Conservation (phyloP, 2,797 vertebrate genomes). For the Setipinna tenuifilis region DNA sequence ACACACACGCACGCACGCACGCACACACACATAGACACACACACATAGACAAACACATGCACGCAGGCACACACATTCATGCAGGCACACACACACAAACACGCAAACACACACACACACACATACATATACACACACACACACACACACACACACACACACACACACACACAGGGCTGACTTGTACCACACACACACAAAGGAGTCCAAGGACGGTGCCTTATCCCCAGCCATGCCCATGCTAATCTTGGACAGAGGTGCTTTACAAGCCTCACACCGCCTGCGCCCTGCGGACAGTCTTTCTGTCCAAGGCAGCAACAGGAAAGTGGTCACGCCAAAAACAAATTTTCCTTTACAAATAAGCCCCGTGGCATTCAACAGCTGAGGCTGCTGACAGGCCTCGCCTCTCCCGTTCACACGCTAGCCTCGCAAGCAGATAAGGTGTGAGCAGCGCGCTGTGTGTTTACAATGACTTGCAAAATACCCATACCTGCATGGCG, state of each 20-base stretch:
- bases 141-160: no score
- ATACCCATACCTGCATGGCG: neutral
- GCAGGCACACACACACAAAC: neutral
- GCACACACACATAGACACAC: no score
- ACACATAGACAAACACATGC: no score
- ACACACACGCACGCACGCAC: no score
- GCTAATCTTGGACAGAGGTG: neutral
- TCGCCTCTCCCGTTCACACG: slow-evolving; percentile 33
- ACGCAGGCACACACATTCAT: no score
- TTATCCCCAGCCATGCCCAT: neutral
- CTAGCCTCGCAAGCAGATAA: slow-evolving; percentile 38
- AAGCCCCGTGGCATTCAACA: slow-evolving; percentile 34
- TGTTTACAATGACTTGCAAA: neutral
- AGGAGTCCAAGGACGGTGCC: neutral
- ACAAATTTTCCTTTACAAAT: slow-evolving; percentile 46
- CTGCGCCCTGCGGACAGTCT: neutral
- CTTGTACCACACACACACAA: neutral
- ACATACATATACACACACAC: no score
- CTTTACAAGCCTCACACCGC: neutral
- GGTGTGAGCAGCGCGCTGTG: neutral
- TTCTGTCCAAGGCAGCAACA: slow-evolving; percentile 50
- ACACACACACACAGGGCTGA: neutral
- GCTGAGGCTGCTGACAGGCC: slow-evolving; percentile 10
- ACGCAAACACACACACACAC: no score
- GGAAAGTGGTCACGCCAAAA: slow-evolving; percentile 47